phyloP scores from a whole-genome alignment of 2,888 invertebrate species.

The Hylaea fasciaria region DNA sequence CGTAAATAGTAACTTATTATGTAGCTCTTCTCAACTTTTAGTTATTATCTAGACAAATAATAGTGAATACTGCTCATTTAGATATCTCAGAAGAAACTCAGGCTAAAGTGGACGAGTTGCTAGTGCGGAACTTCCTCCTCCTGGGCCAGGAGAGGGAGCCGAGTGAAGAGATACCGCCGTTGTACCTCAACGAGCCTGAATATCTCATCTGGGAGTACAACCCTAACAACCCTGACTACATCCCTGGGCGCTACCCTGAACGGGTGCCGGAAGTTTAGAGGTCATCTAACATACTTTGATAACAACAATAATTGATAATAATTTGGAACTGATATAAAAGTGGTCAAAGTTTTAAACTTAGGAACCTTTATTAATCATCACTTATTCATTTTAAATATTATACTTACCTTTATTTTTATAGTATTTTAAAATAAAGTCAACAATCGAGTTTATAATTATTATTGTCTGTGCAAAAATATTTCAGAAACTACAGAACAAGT shows the following conservation, averaged over 20 bases:
- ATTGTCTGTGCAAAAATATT: no score
- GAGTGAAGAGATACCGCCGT: slow-evolving; percentile 76
- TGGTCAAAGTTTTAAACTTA: no score
- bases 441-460: no score
- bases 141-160: slow-evolving; percentile 69
- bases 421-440: no score
- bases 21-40: neutral
- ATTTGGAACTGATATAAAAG: no score
- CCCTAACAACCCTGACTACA: slow-evolving; percentile 76
- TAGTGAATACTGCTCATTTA: slow-evolving; percentile 29
- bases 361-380: no score
- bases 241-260: slow-evolving; percentile 73
- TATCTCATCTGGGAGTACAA: slow-evolving; percentile 82
- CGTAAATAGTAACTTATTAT: no score
- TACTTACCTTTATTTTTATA: no score
- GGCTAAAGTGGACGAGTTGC: slow-evolving; percentile 71
- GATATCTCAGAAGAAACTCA: slow-evolving; percentile 78
- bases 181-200: slow-evolving; percentile 79
- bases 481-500: no score
- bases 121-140: slow-evolving; percentile 73
- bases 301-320: no score
- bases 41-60: neutral
- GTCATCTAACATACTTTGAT: neutral
- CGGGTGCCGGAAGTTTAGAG: slow-evolving; percentile 70
- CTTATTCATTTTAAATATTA: no score